phyloP scores from a whole-genome alignment of 2,888 invertebrate species.

The Tetramorium bicarinatum region DNA sequence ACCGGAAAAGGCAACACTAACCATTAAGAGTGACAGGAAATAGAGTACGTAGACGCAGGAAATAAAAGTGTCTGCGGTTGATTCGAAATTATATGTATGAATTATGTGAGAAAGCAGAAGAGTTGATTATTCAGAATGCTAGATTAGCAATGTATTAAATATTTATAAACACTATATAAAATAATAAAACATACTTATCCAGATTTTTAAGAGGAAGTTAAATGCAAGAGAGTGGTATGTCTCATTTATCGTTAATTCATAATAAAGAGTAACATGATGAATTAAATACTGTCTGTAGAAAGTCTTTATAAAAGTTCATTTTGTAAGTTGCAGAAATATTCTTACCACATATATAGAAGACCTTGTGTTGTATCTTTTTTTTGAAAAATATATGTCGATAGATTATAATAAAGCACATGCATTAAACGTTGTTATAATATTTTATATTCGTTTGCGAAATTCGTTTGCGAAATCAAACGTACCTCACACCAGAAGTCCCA shows the following conservation, averaged over 20 bases:
- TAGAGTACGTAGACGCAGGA: background rate
- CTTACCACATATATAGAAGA: conserved; percentile 68
- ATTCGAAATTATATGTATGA: conserved; percentile 24
- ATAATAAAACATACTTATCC: background rate
- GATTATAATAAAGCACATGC: conserved; percentile 79
- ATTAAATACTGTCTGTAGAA: background rate
- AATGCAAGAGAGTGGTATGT: conserved; percentile 33
- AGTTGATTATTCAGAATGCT: background rate
- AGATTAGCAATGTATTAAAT: conserved; percentile 14
- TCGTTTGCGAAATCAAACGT: conserved; percentile 84
- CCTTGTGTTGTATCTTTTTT: conserved; percentile 65
- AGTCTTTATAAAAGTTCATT: background rate
- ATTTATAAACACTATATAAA: background rate
- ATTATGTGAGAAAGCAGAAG: conserved; percentile 33
- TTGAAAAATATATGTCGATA: conserved; percentile 58
- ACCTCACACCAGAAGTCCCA: conserved; percentile 99
- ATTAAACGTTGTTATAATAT: conserved; percentile 63
- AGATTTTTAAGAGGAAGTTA: conserved; percentile 13
- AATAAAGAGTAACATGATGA: background rate
- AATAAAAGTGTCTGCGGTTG: background rate
- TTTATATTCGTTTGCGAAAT: conserved; percentile 47
- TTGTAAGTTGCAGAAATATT: conserved; percentile 39
- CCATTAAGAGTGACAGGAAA: conserved; percentile 18
- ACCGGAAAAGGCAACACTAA: conserved; percentile 26
- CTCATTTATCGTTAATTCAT: conserved; percentile 2